Percentiles rank a stretch among this genome's conserved stretches.
Evolutionary conservation across 2,888 invertebrate genomes (phyloP).

Genomic region (Pelosia muscerda): DNA sequence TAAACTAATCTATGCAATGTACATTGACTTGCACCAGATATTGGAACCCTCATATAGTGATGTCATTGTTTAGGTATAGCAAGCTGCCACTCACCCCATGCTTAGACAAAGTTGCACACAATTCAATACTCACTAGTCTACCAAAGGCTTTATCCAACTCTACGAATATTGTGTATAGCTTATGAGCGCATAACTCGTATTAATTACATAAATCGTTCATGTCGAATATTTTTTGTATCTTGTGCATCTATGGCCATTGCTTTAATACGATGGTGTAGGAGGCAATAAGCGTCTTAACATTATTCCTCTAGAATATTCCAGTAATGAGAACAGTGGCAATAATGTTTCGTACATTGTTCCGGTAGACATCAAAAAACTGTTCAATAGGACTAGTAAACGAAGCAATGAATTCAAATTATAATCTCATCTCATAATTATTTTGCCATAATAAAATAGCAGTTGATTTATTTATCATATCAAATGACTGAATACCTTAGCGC

Average conservation of each 20-base stretch:
- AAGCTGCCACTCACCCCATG: too few species aligned
- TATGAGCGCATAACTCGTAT: too few species aligned
- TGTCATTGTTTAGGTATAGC: too few species aligned
- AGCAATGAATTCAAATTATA: not conserved
- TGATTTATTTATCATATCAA: constrained; percentile 38
- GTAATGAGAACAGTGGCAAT: not conserved
- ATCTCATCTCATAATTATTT: constrained; percentile 12
- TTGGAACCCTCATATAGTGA: too few species aligned
- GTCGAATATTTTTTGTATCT: not conserved
- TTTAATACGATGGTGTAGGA: not conserved
- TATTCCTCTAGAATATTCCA: not conserved
- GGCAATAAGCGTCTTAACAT: not conserved
- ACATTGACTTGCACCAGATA: too few species aligned
- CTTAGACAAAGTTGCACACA: too few species aligned
- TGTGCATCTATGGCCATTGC: not conserved
- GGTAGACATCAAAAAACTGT: not conserved
- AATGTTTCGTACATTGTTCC: not conserved
- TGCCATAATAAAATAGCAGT: constrained; percentile 27
- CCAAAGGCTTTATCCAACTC: too few species aligned
- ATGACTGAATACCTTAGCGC: constrained; percentile 41
- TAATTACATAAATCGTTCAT: too few species aligned
- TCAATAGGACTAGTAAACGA: not conserved
- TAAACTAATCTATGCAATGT: too few species aligned
- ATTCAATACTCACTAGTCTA: too few species aligned
- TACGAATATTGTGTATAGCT: too few species aligned